phyloP scores from a whole-genome alignment of 2,797 vertebrate species.

The Enteromius treurensis region DNA sequence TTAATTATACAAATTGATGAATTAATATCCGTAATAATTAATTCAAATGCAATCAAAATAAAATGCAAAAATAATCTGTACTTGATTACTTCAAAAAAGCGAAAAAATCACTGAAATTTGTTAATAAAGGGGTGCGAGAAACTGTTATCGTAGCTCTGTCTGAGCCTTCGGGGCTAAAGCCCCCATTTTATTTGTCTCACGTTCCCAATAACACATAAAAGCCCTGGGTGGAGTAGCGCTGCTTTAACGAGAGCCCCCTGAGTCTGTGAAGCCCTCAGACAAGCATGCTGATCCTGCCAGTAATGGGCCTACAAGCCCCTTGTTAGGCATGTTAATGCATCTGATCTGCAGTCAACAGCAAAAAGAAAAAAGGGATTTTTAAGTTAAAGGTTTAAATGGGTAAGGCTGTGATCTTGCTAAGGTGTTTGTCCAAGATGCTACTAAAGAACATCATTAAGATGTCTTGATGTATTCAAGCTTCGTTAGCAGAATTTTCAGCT shows the following conservation, averaged over 20 bases:
- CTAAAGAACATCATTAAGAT: background rate
- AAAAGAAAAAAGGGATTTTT: background rate
- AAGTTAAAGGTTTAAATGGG: background rate
- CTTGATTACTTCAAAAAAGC: background rate
- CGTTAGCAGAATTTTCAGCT: background rate
- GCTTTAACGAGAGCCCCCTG: constrained; percentile 54
- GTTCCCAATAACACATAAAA: constrained; percentile 58
- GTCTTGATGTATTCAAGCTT: background rate
- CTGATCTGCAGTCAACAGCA: constrained; percentile 6
- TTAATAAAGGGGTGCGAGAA: constrained; percentile 9
- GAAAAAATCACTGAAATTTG: background rate
- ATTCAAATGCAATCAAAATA: background rate
- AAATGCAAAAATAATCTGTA: background rate
- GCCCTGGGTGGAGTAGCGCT: constrained; percentile 36
- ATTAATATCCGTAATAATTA: background rate
- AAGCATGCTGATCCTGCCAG: constrained; percentile 33
- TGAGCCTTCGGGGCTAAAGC: constrained; percentile 30
- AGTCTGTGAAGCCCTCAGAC: constrained; percentile 49
- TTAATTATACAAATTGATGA: background rate
- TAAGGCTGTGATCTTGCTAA: background rate
- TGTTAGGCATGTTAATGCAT: constrained; percentile 32
- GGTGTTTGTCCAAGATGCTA: background rate
- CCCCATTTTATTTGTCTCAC: constrained; percentile 57
- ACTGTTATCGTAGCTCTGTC: constrained; percentile 46
- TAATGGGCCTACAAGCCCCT: constrained; percentile 36